phyloP scores from a whole-genome alignment of 2,113 vertebrate genomes.

The Apistogramma diplotaenia region DNA sequence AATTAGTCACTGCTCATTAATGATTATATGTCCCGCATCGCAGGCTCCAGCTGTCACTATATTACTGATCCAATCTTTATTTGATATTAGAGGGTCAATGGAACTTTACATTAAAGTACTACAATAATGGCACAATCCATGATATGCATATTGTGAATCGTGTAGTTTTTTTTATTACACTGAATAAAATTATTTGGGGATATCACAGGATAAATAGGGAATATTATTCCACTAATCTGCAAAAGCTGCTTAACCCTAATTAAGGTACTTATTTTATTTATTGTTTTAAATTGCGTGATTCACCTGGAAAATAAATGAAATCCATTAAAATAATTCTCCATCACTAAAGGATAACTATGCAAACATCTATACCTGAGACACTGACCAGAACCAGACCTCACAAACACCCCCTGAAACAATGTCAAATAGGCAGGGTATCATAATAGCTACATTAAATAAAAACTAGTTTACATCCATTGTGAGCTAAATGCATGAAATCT shows the following conservation, averaged over 20 bases:
- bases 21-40: slow-evolving; percentile 53
- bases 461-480: too few species aligned
- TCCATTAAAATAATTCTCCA: too few species aligned
- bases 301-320: not conserved
- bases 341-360: too few species aligned
- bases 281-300: too few species aligned
- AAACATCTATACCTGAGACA: too few species aligned
- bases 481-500: too few species aligned
- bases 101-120: not conserved
- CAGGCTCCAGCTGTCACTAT: slow-evolving; percentile 17
- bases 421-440: too few species aligned
- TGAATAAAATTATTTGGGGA: not conserved
- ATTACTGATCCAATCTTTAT: slow-evolving; percentile 44
- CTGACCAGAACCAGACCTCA: too few species aligned
- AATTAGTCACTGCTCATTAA: slow-evolving; percentile 69
- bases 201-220: not conserved
- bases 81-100: slow-evolving; percentile 22
- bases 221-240: not conserved
- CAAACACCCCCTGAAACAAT: too few species aligned
- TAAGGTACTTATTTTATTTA: too few species aligned
- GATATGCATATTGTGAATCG: not conserved
- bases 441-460: too few species aligned
- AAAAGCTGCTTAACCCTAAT: not conserved
- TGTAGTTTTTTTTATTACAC: too few species aligned
- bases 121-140: not conserved